Evolutionary conservation across 2,797 vertebrate species (phyloP).

Genomic region (Acestrorhynchus altus): DNA sequence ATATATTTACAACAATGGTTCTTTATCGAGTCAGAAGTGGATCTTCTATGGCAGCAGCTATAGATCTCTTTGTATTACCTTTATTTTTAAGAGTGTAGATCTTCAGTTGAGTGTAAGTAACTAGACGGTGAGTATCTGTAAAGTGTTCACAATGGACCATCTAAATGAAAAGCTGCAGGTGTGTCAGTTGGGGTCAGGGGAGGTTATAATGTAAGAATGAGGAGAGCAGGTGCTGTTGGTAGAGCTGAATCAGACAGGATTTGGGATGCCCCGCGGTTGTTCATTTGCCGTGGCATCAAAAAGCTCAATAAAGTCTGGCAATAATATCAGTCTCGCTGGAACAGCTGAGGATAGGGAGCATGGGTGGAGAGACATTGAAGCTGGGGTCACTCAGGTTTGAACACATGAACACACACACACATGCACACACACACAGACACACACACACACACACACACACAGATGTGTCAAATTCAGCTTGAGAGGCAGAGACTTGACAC

Average conservation of each 20-base stretch:
- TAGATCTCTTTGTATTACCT: no score
- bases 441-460: background rate
- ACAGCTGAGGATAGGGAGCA: conserved; percentile 34
- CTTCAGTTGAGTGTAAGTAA: background rate
- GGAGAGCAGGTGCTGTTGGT: conserved; percentile 47
- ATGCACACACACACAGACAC: background rate
- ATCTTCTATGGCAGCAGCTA: no score
- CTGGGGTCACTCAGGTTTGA: conserved; percentile 14
- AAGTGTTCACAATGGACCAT: background rate
- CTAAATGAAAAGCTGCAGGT: background rate
- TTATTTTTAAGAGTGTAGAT: background rate
- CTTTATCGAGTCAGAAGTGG: no score
- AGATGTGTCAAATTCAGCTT: conserved; percentile 26
- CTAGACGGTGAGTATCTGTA: background rate
- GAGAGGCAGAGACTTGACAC: conserved; percentile 2
- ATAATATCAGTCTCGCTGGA: conserved; percentile 31
- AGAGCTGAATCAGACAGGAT: conserved; percentile 15
- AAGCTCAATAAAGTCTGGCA: conserved; percentile 40
- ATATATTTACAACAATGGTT: no score
- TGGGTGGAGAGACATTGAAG: background rate
- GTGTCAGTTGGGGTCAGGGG: background rate
- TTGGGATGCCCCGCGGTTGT: conserved; percentile 19
- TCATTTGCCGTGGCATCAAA: conserved; percentile 4
- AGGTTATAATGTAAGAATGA: background rate
- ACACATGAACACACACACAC: conserved; percentile 8